Evolutionary conservation across 2,113 vertebrate species (phyloP).

Genomic region (human): DNA sequence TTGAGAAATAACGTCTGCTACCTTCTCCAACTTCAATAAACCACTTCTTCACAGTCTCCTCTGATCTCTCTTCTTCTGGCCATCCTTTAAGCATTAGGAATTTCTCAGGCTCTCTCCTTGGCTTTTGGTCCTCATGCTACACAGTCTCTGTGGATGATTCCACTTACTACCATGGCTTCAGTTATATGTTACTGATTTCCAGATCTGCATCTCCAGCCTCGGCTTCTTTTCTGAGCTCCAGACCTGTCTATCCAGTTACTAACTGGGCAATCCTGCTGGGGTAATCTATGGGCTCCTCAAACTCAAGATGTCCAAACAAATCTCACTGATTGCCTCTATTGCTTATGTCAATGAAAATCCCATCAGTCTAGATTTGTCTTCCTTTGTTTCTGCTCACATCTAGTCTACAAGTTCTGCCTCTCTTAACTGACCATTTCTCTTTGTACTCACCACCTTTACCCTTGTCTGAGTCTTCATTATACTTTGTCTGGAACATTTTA

Average conservation of each 20-base stretch:
- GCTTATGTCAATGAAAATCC: neutral
- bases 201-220: neutral
- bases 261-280: neutral
- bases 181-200: neutral
- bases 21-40: neutral
- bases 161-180: neutral
- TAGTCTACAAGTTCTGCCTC: neutral
- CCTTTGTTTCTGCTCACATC: neutral
- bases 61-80: neutral
- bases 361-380: neutral
- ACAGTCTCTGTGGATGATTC: neutral
- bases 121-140: neutral
- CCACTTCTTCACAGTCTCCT: neutral
- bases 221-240: slow-evolving; percentile 32
- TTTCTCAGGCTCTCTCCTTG: neutral
- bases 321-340: neutral
- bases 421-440: neutral
- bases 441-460: neutral
- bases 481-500: neutral
- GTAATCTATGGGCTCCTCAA: neutral
- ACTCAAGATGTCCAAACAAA: neutral
- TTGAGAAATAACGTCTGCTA: neutral
- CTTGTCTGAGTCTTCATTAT: neutral
- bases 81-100: neutral
- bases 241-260: neutral